These are phyloP conservation scores for Macroglossus sobrinus DNA, from an alignment of 2,113 vertebrate genomes.

Conservation along the genomic window DNA sequence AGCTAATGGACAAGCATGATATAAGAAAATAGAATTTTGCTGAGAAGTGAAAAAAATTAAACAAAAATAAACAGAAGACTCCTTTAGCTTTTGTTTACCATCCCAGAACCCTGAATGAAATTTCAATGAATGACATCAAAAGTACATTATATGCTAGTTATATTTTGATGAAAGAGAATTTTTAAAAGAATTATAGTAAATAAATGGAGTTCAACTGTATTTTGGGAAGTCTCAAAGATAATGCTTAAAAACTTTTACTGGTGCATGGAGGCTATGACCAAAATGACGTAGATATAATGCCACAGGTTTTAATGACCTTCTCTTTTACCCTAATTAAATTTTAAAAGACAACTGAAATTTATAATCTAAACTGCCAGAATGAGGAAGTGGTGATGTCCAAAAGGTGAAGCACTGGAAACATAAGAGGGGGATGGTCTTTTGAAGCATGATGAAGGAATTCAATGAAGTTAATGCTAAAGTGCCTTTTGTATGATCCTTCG, in stretches of 20 bases:
- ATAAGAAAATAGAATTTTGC: not conserved
- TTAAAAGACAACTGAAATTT: not conserved
- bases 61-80: not conserved
- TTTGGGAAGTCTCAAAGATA: not conserved
- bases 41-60: conserved; percentile 20
- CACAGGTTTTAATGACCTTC: not conserved
- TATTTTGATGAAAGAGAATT: not conserved
- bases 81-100: not conserved
- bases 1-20: not conserved
- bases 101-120: not conserved
- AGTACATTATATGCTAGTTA: not conserved
- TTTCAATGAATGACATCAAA: not conserved
- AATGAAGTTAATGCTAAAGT: not conserved
- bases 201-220: conserved; percentile 11
- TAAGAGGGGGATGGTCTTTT: not conserved
- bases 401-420: not conserved
- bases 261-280: not conserved
- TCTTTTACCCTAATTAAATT: not conserved
- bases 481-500: not conserved
- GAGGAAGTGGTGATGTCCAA: not conserved
- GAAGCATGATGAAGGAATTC: not conserved
- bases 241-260: not conserved
- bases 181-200: not conserved
- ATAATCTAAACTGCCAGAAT: not conserved
- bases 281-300: not conserved